These are phyloP conservation scores for Galaxea fascicularis DNA, from an alignment of 92 coral and sea anemone species.

Conservation along the genomic window DNA sequence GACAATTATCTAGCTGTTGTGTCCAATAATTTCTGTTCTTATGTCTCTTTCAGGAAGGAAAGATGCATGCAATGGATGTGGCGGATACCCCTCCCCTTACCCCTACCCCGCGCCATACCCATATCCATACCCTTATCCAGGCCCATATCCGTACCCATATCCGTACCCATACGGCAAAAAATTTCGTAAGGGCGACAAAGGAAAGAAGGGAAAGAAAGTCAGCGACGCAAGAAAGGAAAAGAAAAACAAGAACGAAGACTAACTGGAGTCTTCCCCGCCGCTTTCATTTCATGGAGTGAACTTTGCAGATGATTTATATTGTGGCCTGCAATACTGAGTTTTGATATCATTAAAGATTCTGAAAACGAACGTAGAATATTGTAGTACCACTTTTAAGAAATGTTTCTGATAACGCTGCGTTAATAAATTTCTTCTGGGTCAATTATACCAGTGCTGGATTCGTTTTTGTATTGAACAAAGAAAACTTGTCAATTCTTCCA, in stretches of 20 bases:
- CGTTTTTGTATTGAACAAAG: too few relatives aligned
- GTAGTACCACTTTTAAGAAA: too few relatives aligned
- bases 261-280: neutral
- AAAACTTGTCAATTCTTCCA: too few relatives aligned
- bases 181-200: neutral
- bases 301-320: too few relatives aligned
- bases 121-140: neutral
- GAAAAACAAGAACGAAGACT: neutral
- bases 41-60: neutral
- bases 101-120: constrained; percentile 17
- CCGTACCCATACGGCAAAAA: neutral
- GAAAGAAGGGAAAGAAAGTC: constrained; percentile 18
- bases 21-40: neutral
- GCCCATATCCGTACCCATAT: neutral
- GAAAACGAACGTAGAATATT: too few relatives aligned
- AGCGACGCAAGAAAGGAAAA: constrained; percentile 34
- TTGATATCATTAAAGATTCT: too few relatives aligned
- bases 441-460: too few relatives aligned
- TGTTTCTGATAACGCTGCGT: too few relatives aligned
- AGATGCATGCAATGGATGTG: neutral
- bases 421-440: too few relatives aligned
- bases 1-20: too few relatives aligned
- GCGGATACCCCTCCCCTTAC: neutral
- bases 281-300: neutral
- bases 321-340: too few relatives aligned